These are phyloP conservation scores for Syngnathus typhle DNA, from an alignment of 2,113 vertebrate genomes.

Conservation along the genomic window DNA sequence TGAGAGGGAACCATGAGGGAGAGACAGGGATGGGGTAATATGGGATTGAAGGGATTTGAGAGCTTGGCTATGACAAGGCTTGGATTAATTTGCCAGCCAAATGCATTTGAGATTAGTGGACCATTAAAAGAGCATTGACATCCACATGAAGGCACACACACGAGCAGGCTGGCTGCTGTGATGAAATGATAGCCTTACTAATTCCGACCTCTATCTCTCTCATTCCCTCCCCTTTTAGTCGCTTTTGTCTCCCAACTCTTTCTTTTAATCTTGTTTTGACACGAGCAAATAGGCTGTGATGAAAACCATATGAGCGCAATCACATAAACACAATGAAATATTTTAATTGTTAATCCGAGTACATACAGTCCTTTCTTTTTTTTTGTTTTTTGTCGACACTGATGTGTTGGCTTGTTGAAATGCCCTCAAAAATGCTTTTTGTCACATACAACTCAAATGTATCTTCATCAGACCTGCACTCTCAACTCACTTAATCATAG, in stretches of 20 bases:
- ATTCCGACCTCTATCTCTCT: slow-evolving; percentile 38
- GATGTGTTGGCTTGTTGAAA: too few relatives aligned
- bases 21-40: slow-evolving; percentile 14
- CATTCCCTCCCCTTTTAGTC: slow-evolving; percentile 9
- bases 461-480: neutral
- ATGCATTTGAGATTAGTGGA: slow-evolving; percentile 68
- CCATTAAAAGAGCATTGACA: slow-evolving; percentile 66
- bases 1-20: slow-evolving; percentile 11
- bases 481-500: neutral
- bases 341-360: neutral
- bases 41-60: slow-evolving; percentile 42
- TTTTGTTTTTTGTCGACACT: too few relatives aligned
- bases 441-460: too few relatives aligned
- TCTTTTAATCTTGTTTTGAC: slow-evolving; percentile 26
- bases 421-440: too few relatives aligned
- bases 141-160: slow-evolving; percentile 23
- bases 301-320: slow-evolving; percentile 9
- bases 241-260: too few relatives aligned
- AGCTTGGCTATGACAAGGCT: slow-evolving; percentile 58
- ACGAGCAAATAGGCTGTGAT: slow-evolving; percentile 9
- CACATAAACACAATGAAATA: neutral
- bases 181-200: slow-evolving; percentile 47
- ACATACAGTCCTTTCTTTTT: neutral
- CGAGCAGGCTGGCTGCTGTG: slow-evolving; percentile 23
- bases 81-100: slow-evolving; percentile 70